Evolutionary conservation across 2,113 vertebrate species (phyloP).

Genomic region (Actenoides lindsayi): DNA sequence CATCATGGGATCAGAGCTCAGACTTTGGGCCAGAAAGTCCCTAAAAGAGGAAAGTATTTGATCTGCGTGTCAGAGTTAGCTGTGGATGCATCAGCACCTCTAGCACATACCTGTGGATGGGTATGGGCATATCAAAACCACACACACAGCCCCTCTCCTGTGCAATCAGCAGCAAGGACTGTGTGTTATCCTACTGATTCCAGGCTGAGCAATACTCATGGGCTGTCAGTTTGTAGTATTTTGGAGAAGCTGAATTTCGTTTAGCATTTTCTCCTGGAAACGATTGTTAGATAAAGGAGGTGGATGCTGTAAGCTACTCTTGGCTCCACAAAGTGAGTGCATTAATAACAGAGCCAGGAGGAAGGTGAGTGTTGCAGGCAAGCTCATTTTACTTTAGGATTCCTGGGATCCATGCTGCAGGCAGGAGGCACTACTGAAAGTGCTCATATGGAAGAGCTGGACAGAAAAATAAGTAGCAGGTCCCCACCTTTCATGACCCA

Average conservation of each 20-base stretch:
- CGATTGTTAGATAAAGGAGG: neutral
- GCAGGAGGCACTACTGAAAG: neutral
- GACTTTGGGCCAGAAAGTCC: neutral
- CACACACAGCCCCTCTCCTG: accelerated
- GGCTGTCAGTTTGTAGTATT: neutral
- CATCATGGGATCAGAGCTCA: neutral
- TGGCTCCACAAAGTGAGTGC: accelerated
- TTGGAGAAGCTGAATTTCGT: neutral
- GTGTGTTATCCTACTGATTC: accelerated
- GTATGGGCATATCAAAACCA: neutral
- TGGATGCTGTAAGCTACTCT: neutral
- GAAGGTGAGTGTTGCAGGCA: neutral
- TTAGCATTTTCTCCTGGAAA: neutral
- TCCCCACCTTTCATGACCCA: neutral
- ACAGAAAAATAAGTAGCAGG: neutral
- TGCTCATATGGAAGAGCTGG: neutral
- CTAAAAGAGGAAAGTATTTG: neutral
- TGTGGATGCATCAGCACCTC: neutral
- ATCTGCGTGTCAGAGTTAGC: neutral
- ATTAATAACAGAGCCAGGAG: neutral
- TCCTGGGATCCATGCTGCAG: neutral
- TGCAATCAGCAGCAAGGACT: neutral
- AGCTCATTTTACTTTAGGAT: neutral
- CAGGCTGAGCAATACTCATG: neutral
- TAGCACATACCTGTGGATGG: neutral